Evolutionary conservation across 2,113 vertebrate species (phyloP).

Genomic region (Bucco capensis): DNA sequence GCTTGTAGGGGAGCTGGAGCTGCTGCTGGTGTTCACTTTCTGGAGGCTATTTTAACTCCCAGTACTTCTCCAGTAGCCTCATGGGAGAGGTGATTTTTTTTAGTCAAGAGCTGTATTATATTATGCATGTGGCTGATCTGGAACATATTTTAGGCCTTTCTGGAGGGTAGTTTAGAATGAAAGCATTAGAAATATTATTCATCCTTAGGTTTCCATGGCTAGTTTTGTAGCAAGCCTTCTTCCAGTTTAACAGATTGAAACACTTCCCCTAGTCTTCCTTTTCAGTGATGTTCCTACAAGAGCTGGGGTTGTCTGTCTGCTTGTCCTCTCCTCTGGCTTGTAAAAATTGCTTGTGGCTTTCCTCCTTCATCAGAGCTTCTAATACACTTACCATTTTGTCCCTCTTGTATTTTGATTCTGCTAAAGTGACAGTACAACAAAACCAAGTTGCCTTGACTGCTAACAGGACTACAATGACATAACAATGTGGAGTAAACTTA

Average conservation of each 20-base stretch:
- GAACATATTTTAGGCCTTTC: neutral
- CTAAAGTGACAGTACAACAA: neutral
- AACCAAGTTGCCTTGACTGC: neutral
- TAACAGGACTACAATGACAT: neutral
- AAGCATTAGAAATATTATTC: neutral
- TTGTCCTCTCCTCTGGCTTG: neutral
- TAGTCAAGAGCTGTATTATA: neutral
- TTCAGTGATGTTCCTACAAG: neutral
- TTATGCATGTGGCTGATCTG: neutral
- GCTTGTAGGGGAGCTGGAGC: neutral
- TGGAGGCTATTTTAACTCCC: no score
- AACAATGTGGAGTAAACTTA: neutral
- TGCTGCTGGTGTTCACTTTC: neutral
- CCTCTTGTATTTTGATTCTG: neutral
- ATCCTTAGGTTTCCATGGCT: neutral
- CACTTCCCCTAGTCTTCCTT: neutral
- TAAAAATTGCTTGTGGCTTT: neutral
- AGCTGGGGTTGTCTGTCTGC: neutral
- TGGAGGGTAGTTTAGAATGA: constrained; percentile 6
- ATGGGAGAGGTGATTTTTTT: constrained; percentile 9
- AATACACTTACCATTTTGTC: neutral
- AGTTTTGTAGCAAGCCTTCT: neutral
- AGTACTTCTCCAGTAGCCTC: neutral
- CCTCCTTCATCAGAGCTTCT: neutral
- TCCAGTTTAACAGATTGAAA: neutral